phyloP scores from a whole-genome alignment of 2,113 vertebrate species.

The Anguilla rostrata region DNA sequence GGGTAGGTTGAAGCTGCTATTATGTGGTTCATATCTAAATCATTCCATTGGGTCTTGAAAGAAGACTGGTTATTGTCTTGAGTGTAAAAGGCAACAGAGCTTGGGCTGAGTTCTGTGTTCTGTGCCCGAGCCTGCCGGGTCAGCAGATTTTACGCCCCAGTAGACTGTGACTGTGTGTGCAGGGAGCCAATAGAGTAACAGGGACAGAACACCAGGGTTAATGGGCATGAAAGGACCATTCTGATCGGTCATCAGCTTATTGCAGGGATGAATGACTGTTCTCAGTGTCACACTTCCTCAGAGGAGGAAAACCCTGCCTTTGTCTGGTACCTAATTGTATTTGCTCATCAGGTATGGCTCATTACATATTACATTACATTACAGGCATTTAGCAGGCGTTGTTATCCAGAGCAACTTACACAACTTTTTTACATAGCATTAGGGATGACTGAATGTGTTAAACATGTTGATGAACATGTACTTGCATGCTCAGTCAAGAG shows the following conservation, averaged over 20 bases:
- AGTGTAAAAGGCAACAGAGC: background rate
- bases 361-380: too few species aligned
- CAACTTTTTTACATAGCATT: too few species aligned
- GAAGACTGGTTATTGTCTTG: background rate
- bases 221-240: constrained; percentile 42
- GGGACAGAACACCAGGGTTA: constrained; percentile 21
- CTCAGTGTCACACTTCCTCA: constrained; percentile 18
- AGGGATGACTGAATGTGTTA: background rate
- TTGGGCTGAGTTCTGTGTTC: too few species aligned
- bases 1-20: background rate
- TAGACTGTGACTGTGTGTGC: background rate
- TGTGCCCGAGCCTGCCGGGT: too few species aligned
- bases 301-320: background rate
- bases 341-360: background rate
- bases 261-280: constrained; percentile 28
- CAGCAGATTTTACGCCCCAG: too few species aligned
- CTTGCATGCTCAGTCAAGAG: background rate
- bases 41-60: background rate
- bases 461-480: background rate
- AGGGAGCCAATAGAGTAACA: background rate
- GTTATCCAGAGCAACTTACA: too few species aligned
- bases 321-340: background rate
- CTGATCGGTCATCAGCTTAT: constrained; percentile 45
- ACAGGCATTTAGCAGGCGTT: too few species aligned
- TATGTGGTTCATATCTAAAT: background rate